Conservation (phyloP, 2,797 vertebrate genomes). For the Myotis vivesi region DNA sequence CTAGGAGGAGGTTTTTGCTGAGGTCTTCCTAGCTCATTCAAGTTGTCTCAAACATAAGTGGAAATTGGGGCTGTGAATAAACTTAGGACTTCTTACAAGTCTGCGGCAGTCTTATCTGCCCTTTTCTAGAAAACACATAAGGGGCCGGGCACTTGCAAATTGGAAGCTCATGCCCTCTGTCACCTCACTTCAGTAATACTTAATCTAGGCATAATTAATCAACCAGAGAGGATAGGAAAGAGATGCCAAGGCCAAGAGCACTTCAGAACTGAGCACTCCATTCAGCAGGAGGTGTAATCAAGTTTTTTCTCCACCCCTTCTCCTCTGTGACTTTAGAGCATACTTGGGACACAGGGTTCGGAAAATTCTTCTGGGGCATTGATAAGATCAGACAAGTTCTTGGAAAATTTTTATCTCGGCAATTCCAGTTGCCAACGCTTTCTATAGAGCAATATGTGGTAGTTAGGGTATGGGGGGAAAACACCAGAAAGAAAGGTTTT, state of each 20-base stretch:
- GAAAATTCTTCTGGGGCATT: constrained; percentile 24
- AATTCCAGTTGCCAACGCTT: constrained; percentile 25
- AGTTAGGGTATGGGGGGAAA: not conserved
- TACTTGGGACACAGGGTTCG: not conserved
- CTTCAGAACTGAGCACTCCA: not conserved
- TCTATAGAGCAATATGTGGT: not conserved
- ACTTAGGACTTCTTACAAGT: not conserved
- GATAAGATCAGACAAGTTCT: constrained; percentile 62
- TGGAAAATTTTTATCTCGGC: constrained; percentile 31
- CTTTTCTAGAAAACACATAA: constrained; percentile 41
- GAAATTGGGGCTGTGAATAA: not conserved
- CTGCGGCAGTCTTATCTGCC: constrained; percentile 17
- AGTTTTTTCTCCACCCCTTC: not conserved
- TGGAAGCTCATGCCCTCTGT: constrained; percentile 31
- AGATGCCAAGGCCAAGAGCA: constrained; percentile 37
- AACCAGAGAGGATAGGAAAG: constrained; percentile 8
- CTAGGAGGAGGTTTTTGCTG: not conserved
- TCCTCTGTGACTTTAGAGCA: not conserved
- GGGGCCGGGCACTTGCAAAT: not conserved
- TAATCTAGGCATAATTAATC: constrained; percentile 48
- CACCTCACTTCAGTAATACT: constrained; percentile 18
- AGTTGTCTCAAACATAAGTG: not conserved
- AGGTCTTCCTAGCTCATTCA: not conserved
- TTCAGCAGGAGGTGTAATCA: not conserved
- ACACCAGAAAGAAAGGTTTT: constrained; percentile 11